Evolutionary conservation across 2,888 invertebrate genomes (phyloP), one percentile per base, ranked within the genome.

Genomic region (Didymodactylos carnosus): DNA sequence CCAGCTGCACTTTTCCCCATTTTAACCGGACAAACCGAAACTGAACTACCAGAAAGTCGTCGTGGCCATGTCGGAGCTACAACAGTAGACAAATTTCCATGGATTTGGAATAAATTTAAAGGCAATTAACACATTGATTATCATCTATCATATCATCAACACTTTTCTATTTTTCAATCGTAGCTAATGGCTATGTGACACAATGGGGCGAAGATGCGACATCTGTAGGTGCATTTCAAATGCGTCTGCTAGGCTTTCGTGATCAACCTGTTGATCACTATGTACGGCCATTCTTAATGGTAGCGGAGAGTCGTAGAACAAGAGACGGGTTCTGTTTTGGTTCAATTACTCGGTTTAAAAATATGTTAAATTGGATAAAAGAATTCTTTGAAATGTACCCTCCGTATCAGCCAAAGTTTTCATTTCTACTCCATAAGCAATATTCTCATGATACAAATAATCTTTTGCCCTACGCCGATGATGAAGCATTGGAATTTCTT

Each of bases 31-130:
- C 53, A 82, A 77, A 84, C 84, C 7, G 93, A 93, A 81, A 82
- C 90, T 23, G 93, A 93, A 81, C 81, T 92, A 69, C 92, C 92
- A 0, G 92, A 93, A 79, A 89, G 90, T 0, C 86, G 92, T 39
- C 73, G 77, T 89, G 88, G 82, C 85, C 88, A 70, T 86, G 87
- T 81, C 81, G 84, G 51, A 62, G 88, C 89, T 0, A 82, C 86
- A 19, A 87, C 85, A 71, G 88, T 93, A 0, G 88, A 93, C 81
- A 84, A 87, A 0, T 90, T 90, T 84, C 91, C 92, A 0, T 90
- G 92, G 84, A 87, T 93, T 76, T 94, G 93, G 89, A 88, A 90
- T 77, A 87, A 89, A 72, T 89, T 88, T 77, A 87, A 87, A 72
- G 35, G 62, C 29, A 53, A 4, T 19, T 16, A 16, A 10, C 6